A percentile compares a stretch with the other conserved stretches of the same genome.
Conservation (phyloP, 2,888 invertebrate genomes). For the Hirtodrosophila alboralis region DNA sequence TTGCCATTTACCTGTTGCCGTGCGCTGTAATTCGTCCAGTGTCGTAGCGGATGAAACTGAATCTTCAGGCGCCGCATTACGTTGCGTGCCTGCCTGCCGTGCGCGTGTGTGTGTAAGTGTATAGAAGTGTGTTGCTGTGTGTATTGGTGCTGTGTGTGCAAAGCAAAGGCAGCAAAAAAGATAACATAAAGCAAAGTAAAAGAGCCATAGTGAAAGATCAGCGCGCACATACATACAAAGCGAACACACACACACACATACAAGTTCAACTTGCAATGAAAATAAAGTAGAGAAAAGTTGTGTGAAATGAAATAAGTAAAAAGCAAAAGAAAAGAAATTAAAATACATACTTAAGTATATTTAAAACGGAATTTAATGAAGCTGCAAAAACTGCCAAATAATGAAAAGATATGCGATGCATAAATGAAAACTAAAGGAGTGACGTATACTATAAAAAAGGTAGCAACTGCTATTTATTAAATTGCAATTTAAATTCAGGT, state of each 20-base stretch:
- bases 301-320: conserved; percentile 59
- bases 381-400: conserved; percentile 62
- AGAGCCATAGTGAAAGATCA: conserved; percentile 74
- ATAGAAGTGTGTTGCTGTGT: conserved; percentile 25
- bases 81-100: conserved; percentile 65
- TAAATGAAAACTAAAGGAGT: conserved; percentile 67
- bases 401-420: conserved; percentile 55
- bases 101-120: conserved; percentile 29
- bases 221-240: conserved; percentile 34
- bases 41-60: conserved; percentile 70
- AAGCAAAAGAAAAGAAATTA: conserved; percentile 49
- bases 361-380: conserved; percentile 58
- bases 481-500: conserved; percentile 69
- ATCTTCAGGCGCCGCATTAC: conserved; percentile 67
- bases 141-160: conserved; percentile 39
- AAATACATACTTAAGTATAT: conserved; percentile 32
- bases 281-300: conserved; percentile 69
- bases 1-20: conserved; percentile 81
- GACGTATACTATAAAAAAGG: conserved; percentile 59
- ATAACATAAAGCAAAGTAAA: conserved; percentile 69
- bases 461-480: conserved; percentile 69
- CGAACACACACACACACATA: conserved; percentile 1
- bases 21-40: conserved; percentile 65
- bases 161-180: conserved; percentile 64
- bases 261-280: conserved; percentile 51